Evolutionary conservation across 2,797 vertebrate genomes (phyloP).

Genomic region (Mastacembelus armatus): DNA sequence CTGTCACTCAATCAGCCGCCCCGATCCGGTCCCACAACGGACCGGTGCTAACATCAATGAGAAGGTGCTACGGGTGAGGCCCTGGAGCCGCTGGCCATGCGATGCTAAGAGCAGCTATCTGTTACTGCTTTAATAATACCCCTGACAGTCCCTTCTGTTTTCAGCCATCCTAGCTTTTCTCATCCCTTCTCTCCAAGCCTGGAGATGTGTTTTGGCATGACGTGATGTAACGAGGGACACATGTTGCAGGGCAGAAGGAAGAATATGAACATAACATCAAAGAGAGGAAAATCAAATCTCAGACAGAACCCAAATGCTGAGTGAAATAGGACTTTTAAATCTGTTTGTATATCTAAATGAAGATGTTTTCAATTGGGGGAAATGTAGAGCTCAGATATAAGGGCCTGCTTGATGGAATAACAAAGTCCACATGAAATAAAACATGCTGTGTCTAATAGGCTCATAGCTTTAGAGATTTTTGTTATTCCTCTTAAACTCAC

Average conservation of each 20-base stretch:
- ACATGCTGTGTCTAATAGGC: conserved; percentile 52
- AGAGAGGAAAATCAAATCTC: conserved; percentile 68
- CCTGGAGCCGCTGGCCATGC: conserved; percentile 48
- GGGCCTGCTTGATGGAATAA: conserved; percentile 61
- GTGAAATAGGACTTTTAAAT: conserved; percentile 60
- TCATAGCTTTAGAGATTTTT: conserved; percentile 40
- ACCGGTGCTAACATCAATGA: conserved; percentile 73
- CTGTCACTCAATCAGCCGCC: conserved; percentile 77
- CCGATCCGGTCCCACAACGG: conserved; percentile 60
- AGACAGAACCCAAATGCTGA: conserved; percentile 49
- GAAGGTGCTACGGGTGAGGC: conserved; percentile 62
- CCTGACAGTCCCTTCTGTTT: conserved; percentile 64
- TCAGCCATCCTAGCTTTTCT: conserved; percentile 48
- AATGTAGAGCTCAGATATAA: conserved; percentile 52
- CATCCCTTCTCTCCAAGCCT: conserved; percentile 46
- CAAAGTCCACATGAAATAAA: conserved; percentile 60
- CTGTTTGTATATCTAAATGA: conserved; percentile 67
- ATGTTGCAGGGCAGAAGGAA: conserved; percentile 65
- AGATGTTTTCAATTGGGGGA: conserved; percentile 71
- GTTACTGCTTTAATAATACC: conserved; percentile 73
- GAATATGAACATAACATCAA: conserved; percentile 73
- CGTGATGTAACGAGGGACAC: conserved; percentile 78
- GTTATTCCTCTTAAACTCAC: conserved; percentile 53
- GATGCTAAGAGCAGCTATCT: conserved; percentile 71
- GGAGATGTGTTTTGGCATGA: conserved; percentile 78